Percentiles rank a stretch among this genome's conserved stretches.
These are phyloP conservation scores for Sylvietta virens DNA, from an alignment of 2,113 vertebrate species.

Conservation along the genomic window DNA sequence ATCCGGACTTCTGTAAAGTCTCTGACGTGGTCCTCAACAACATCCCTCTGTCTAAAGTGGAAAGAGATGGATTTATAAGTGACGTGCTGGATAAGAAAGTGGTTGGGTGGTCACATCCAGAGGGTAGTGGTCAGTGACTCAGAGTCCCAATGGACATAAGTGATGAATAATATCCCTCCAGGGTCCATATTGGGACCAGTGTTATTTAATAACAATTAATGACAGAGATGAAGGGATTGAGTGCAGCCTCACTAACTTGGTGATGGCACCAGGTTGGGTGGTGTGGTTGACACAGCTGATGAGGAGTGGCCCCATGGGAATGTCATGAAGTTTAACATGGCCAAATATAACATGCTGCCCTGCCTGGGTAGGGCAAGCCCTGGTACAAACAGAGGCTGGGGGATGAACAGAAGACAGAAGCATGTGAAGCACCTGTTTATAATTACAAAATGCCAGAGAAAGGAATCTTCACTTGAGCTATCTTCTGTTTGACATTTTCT, in stretches of 20 bases:
- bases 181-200: not conserved
- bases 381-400: too few relatives aligned
- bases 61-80: not conserved
- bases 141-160: not conserved
- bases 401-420: not conserved
- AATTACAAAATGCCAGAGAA: not conserved
- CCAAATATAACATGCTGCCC: rapidly evolving
- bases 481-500: not conserved
- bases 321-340: not conserved
- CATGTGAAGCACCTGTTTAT: not conserved
- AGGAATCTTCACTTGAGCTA: not conserved
- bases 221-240: not conserved
- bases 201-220: not conserved
- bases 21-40: not conserved
- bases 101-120: not conserved
- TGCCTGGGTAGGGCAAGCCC: not conserved
- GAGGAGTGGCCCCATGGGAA: not conserved
- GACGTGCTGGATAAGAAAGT: not conserved
- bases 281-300: not conserved
- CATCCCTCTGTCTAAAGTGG: not conserved
- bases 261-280: not conserved
- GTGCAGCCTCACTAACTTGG: not conserved
- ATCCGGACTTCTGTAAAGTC: not conserved
- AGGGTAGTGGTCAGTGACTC: not conserved
- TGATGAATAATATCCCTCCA: not conserved